Evolutionary conservation across 2,888 invertebrate genomes (phyloP).

Genomic region (Creontiades dilutus): DNA sequence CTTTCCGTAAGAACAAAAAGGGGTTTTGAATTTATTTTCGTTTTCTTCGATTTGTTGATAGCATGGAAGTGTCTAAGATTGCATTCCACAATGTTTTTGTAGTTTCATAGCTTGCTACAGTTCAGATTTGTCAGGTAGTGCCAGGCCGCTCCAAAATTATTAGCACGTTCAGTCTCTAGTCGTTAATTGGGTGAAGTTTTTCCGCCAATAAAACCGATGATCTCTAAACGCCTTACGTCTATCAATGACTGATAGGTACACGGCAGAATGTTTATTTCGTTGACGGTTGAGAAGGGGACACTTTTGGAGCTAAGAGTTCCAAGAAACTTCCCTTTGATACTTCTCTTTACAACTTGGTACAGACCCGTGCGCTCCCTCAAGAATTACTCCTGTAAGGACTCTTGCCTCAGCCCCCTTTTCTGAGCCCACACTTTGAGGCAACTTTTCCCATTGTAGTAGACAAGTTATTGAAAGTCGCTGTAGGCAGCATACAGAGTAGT

Average conservation of each 20-base stretch:
- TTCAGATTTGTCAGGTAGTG: too few species aligned
- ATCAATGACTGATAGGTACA: neutral
- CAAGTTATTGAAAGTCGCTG: slow-evolving; percentile 64
- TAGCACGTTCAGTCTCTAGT: too few species aligned
- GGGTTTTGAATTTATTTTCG: too few species aligned
- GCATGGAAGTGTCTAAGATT: too few species aligned
- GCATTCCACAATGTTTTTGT: too few species aligned
- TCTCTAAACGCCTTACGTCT: neutral
- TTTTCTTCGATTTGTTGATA: too few species aligned
- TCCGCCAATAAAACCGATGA: neutral
- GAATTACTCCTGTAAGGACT: slow-evolving; percentile 5
- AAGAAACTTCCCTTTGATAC: slow-evolving; percentile 27
- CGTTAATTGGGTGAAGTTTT: too few species aligned
- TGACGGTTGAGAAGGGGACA: neutral
- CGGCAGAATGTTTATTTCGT: neutral
- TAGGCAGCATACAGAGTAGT: slow-evolving; percentile 50
- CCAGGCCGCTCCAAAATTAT: too few species aligned
- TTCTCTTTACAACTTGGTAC: neutral
- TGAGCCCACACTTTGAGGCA: neutral
- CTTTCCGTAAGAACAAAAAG: too few species aligned
- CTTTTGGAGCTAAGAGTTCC: neutral
- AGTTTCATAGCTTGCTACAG: too few species aligned
- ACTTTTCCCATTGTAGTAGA: slow-evolving; percentile 65
- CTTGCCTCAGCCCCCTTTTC: neutral
- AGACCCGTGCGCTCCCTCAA: slow-evolving; percentile 6